phyloP scores from a whole-genome alignment of 2,888 invertebrate genomes.

The Meandrusa payeni region DNA sequence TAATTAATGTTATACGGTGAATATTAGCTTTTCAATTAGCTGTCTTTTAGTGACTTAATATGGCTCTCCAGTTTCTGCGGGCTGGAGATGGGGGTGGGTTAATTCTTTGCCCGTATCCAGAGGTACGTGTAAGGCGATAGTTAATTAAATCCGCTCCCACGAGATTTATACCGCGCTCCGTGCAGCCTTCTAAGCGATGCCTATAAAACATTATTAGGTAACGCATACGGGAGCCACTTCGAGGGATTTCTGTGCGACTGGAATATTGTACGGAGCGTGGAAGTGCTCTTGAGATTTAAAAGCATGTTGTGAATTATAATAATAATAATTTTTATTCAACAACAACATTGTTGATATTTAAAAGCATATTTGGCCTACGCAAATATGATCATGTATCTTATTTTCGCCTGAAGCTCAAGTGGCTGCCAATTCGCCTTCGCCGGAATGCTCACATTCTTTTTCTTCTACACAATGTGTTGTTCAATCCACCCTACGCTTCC shows the following conservation, averaged over 20 bases:
- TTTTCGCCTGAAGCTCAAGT: too few relatives aligned
- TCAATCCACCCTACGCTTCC: too few relatives aligned
- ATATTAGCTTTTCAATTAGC: conserved; percentile 79
- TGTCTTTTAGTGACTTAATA: conserved; percentile 70
- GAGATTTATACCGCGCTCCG: conserved; percentile 48
- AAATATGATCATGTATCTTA: too few relatives aligned
- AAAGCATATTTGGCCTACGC: too few relatives aligned
- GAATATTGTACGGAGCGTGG: conserved; percentile 4
- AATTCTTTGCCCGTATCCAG: conserved; percentile 55
- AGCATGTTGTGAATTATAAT: too few relatives aligned
- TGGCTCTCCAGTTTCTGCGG: conserved; percentile 55
- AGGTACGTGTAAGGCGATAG: conserved; percentile 54
- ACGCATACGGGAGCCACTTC: conserved; percentile 28
- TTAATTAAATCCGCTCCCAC: conserved; percentile 66
- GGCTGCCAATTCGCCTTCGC: too few relatives aligned
- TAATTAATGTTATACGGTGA: conserved; percentile 74
- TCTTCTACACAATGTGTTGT: too few relatives aligned
- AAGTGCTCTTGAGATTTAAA: neutral
- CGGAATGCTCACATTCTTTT: too few relatives aligned
- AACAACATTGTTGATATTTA: too few relatives aligned
- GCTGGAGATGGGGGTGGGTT: conserved; percentile 37
- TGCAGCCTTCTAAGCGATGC: conserved; percentile 27
- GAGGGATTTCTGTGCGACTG: conserved; percentile 7
- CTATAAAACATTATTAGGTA: conserved; percentile 31
- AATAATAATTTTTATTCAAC: too few relatives aligned